Conservation (phyloP, 2,888 invertebrate species). For the Drosophila sordidula region DNA sequence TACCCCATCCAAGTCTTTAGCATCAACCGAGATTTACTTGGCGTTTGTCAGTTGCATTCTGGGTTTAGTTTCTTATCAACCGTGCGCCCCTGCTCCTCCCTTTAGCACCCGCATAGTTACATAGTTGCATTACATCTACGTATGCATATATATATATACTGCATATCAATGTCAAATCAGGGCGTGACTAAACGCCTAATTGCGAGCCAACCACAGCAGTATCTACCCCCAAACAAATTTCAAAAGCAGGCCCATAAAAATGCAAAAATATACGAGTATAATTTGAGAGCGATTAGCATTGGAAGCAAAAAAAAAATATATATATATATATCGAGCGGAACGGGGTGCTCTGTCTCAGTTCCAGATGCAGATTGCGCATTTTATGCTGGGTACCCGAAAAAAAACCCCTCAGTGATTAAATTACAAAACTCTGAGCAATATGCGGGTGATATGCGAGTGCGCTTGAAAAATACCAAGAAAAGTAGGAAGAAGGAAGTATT, state of each 20-base stretch:
- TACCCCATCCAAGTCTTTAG: background rate
- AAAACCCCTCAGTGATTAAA: conserved; percentile 57
- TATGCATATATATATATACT: no score
- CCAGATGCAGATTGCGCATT: conserved; percentile 70
- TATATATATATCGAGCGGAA: background rate
- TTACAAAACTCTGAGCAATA: conserved; percentile 46
- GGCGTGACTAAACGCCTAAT: conserved; percentile 77
- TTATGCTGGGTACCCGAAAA: conserved; percentile 63
- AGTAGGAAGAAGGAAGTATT: conserved; percentile 39
- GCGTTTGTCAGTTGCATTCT: conserved; percentile 5
- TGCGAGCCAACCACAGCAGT: conserved; percentile 58
- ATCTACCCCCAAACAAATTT: conserved; percentile 16
- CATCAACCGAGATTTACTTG: background rate
- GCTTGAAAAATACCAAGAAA: conserved; percentile 45
- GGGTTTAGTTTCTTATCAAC: conserved; percentile 25
- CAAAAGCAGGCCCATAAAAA: conserved; percentile 61
- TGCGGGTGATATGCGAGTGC: conserved; percentile 59
- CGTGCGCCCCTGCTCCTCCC: background rate
- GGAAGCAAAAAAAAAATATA: conserved; percentile 17
- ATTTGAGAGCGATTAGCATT: conserved; percentile 76
- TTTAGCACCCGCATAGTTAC: conserved; percentile 43
- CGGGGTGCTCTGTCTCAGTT: background rate
- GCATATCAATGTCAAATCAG: conserved; percentile 75
- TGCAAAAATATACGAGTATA: conserved; percentile 66
- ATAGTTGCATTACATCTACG: conserved; percentile 24